Conservation (phyloP, 2,113 vertebrate species). For the Saimiri boliviensis region DNA sequence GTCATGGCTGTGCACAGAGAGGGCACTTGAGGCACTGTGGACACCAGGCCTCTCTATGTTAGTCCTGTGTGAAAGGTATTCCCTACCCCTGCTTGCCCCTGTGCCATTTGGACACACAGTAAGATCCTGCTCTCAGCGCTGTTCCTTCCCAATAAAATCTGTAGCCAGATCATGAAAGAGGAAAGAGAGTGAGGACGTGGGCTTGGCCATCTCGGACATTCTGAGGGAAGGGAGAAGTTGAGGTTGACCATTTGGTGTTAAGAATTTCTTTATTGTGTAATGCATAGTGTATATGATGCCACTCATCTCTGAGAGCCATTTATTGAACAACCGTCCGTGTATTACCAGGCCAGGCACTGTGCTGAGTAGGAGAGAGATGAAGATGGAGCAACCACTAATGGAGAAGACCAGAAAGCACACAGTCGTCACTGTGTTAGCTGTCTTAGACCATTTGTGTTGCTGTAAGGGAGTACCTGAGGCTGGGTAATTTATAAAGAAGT, state of each 20-base stretch:
- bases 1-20: not conserved
- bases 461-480: too few species aligned
- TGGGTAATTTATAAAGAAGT: too few species aligned
- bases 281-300: too few species aligned
- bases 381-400: not conserved
- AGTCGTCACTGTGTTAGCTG: not conserved
- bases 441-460: too few species aligned
- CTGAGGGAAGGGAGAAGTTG: not conserved
- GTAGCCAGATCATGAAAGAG: not conserved
- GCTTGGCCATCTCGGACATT: too few species aligned
- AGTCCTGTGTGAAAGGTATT: not conserved
- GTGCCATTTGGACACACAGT: not conserved
- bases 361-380: not conserved
- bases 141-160: not conserved
- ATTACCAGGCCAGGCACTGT: not conserved
- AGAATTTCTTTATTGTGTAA: not conserved
- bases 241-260: not conserved
- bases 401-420: not conserved
- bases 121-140: not conserved
- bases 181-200: not conserved
- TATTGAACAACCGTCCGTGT: too few species aligned
- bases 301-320: not conserved
- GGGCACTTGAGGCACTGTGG: not conserved
- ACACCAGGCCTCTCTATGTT: not conserved
- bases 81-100: not conserved